These are phyloP conservation scores for Cryptocheilus praepositus DNA, from an alignment of 2,888 invertebrate genomes.

Conservation along the genomic window DNA sequence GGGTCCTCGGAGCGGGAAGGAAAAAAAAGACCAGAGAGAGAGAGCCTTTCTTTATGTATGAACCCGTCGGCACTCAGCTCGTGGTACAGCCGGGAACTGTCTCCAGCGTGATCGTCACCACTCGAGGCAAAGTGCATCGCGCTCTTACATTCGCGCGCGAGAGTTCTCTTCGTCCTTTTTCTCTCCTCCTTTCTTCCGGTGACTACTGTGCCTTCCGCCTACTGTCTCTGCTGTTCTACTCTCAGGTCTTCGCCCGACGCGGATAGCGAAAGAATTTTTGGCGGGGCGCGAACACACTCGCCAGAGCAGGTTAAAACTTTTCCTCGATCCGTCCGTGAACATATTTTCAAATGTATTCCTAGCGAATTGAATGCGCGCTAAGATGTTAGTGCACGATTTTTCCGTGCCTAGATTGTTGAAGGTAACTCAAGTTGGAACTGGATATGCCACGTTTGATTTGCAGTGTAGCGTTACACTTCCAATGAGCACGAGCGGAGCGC, in stretches of 20 bases:
- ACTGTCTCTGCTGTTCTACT: not conserved
- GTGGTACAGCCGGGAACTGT: conserved; percentile 32
- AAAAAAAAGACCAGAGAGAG: conserved; percentile 11
- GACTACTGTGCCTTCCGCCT: conserved; percentile 13
- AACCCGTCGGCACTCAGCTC: conserved; percentile 19
- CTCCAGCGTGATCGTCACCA: conserved; percentile 56
- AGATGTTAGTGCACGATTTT: too few species aligned
- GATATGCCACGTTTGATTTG: too few species aligned
- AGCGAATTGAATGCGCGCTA: too few species aligned
- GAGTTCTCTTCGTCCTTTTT: conserved; percentile 34
- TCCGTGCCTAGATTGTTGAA: too few species aligned
- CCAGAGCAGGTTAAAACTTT: too few species aligned
- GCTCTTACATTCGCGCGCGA: conserved; percentile 41
- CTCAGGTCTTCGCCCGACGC: not conserved
- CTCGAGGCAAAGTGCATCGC: conserved; percentile 54
- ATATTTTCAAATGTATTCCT: too few species aligned
- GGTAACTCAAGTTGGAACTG: too few species aligned
- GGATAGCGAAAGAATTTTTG: not conserved
- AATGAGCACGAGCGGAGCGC: not conserved
- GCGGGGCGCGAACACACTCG: conserved; percentile 20
- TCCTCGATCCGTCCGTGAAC: too few species aligned
- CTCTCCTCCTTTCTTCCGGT: conserved; percentile 35
- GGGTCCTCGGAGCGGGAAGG: conserved; percentile 17
- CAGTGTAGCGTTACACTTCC: conserved; percentile 14
- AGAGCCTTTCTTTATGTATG: conserved; percentile 20